Evolutionary conservation across 2,797 vertebrate genomes (phyloP).

Genomic region (Sardinella longiceps): DNA sequence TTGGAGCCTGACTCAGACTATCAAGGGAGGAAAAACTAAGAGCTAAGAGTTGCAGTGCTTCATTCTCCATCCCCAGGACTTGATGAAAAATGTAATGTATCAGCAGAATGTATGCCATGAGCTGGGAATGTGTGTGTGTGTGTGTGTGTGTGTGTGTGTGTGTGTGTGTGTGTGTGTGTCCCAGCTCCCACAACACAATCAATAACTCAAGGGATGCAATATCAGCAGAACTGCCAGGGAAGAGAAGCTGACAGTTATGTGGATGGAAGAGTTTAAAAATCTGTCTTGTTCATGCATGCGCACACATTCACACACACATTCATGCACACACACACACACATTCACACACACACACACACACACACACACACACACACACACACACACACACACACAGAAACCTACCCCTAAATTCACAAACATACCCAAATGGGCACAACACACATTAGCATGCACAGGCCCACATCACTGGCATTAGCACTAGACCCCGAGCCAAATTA

Average conservation of each 20-base stretch:
- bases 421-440: not conserved
- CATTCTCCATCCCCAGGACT: not conserved
- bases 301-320: not conserved
- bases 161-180: not conserved
- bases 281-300: not conserved
- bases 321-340: not conserved
- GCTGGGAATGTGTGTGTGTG: not conserved
- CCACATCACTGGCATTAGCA: not conserved
- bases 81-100: conserved; percentile 12
- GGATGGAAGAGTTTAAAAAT: not conserved
- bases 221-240: conserved; percentile 12
- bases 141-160: not conserved
- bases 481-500: not conserved
- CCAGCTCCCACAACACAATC: conserved; percentile 11
- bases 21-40: not conserved
- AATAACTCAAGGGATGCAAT: not conserved
- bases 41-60: not conserved
- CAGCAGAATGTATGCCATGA: conserved; percentile 11
- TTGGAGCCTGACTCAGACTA: not conserved
- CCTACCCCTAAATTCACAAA: not conserved
- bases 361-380: not conserved
- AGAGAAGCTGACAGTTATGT: not conserved
- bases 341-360: not conserved
- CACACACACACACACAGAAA: not conserved
- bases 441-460: not conserved